Percentiles rank a stretch among this genome's conserved stretches.
Conservation (phyloP, 2,888 invertebrate species). For the Lymantria monacha region DNA sequence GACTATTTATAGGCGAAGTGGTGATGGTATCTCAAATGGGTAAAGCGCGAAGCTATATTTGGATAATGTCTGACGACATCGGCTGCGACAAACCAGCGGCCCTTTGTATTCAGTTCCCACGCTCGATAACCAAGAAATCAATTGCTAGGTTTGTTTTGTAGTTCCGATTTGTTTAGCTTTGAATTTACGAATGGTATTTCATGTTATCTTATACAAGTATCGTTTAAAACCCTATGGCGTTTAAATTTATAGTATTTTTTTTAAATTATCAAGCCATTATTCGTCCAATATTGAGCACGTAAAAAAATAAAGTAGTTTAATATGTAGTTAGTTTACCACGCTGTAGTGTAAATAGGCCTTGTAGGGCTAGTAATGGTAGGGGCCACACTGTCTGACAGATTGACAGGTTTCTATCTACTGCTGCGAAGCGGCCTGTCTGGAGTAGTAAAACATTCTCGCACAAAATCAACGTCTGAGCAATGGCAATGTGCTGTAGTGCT, state of each 20-base stretch:
- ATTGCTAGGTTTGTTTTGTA: slow-evolving; percentile 38
- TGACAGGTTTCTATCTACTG: no score
- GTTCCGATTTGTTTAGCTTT: slow-evolving; percentile 17
- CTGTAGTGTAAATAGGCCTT: no score
- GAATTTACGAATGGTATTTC: neutral
- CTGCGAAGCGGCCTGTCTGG: no score
- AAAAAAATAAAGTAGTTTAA: no score
- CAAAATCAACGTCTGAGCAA: no score
- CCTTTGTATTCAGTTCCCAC: slow-evolving; percentile 60
- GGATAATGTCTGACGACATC: slow-evolving; percentile 49
- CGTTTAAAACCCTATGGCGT: neutral
- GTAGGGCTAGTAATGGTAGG: no score
- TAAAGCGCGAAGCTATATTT: slow-evolving; percentile 35
- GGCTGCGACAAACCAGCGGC: slow-evolving; percentile 54
- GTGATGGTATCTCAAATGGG: no score
- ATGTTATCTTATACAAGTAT: neutral
- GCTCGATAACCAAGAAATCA: slow-evolving; percentile 48
- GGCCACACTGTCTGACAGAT: no score
- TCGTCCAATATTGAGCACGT: neutral
- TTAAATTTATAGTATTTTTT: neutral
- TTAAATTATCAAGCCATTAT: neutral
- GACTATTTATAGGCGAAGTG: no score
- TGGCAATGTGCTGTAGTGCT: no score
- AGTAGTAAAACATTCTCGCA: no score
- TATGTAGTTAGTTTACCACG: no score